phyloP scores from a whole-genome alignment of 2,888 invertebrate genomes.

The Yponomeuta sedellus region DNA sequence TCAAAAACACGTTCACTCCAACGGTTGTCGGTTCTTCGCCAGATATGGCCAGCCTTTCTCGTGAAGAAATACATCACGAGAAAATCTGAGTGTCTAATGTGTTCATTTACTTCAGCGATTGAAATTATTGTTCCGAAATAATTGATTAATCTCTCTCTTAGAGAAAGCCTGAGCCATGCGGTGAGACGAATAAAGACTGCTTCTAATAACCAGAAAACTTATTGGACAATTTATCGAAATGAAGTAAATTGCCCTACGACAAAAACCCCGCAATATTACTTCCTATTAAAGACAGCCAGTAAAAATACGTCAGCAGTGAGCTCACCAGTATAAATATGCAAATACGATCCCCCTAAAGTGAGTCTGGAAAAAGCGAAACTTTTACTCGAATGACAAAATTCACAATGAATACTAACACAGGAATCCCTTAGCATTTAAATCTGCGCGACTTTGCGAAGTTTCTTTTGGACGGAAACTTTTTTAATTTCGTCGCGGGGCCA shows the following conservation, averaged over 20 bases:
- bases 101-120: no score
- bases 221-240: background rate
- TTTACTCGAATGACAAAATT: conserved; percentile 63
- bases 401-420: conserved; percentile 62
- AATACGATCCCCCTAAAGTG: conserved; percentile 34
- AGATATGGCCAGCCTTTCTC: no score
- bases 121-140: no score
- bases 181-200: no score
- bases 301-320: conserved; percentile 14
- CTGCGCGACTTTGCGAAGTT: conserved; percentile 56
- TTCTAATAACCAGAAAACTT: no score
- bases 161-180: no score
- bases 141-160: no score
- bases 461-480: conserved; percentile 60
- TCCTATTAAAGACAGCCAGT: background rate
- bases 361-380: conserved; percentile 47
- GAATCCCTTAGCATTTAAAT: conserved; percentile 69
- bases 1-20: no score
- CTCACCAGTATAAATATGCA: conserved; percentile 29
- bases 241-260: background rate
- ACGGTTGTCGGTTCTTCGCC: no score
- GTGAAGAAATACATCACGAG: no score
- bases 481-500: conserved; percentile 70
- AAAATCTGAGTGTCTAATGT: no score
- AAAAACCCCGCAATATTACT: background rate